Conservation (phyloP, 64 coral and sea anemone species). For the Trachythela sp. region DNA sequence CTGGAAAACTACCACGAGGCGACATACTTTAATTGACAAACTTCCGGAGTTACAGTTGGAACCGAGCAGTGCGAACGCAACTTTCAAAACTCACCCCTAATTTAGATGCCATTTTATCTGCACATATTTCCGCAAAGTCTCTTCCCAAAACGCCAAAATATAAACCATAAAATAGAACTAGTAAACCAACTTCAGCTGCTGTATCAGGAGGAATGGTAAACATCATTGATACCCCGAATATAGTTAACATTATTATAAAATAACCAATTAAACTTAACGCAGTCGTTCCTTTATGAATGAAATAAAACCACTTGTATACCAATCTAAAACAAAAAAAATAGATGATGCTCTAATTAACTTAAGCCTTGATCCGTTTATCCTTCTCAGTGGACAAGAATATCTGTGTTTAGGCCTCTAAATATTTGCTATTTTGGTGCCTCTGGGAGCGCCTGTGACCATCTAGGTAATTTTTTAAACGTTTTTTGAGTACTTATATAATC, state of each 20-base stretch:
- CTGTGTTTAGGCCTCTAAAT: no score
- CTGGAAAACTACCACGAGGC: no score
- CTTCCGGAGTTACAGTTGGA: no score
- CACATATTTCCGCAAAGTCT: constrained; percentile 99
- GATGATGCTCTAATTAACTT: no score
- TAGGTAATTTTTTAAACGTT: no score
- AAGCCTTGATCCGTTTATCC: no score
- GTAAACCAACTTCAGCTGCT: constrained; percentile 86
- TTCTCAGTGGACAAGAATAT: no score
- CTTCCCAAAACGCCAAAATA: constrained; percentile 95
- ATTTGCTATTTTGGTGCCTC: no score
- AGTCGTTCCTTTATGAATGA: constrained; percentile 84
- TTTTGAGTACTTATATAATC: no score
- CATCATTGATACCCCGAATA: constrained; percentile 85
- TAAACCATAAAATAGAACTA: constrained; percentile 90
- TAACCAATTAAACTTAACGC: constrained; percentile 83
- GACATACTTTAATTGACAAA: no score
- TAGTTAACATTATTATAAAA: constrained; percentile 77
- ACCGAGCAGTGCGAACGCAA: no score
- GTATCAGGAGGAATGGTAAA: constrained; percentile 77
- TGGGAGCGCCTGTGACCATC: no score
- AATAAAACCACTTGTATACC: constrained; percentile 97
- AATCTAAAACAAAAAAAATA: constrained; percentile 42
- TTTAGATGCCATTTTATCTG: constrained; percentile 99
- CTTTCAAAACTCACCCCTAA: constrained; percentile 71